Base-by-base conservation (phyloP, 2,113 vertebrate species). In the Eidolon helvum region DNA sequence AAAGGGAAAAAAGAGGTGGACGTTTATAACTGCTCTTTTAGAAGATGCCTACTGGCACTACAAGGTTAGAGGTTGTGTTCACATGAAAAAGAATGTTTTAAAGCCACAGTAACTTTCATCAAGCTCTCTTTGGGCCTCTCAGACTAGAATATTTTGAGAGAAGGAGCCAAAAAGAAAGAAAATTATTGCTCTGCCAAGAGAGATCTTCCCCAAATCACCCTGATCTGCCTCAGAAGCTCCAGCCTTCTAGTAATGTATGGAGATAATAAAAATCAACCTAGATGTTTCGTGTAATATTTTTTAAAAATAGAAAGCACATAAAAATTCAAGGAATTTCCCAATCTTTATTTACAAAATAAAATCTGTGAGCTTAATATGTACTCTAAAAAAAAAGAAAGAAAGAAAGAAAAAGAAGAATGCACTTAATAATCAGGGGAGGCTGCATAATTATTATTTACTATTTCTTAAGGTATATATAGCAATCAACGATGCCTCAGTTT, bases 291-390 rank as follows among this genome's bases (percentile, higher is more conserved):
- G 98, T 94, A 94, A 26, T 96, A 85, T 80, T 95, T 97, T 94
- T 94, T 98, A 96, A 84, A 97, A 90, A 97, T 96, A 97, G 96
- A 98, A 94, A 94, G 97, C 98, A 98, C 98, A 63, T 21, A 93
- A 97, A 87, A 82, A 89, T 98, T 97, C 97, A 93, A 92, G 18
- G 57, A 84, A 91, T 71, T 96, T 93, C 84, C 24, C 69, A 74
- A 87, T 77, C 45, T 38, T 87, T 83, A 74, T 28, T 55, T 89
- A 85, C 28, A 96, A 98, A 98, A 97, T 89, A 98, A 98, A 98
- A 85, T 96, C 96, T 93, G 63, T 78, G 94, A 96, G 87, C 84
- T 30, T 4, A 16, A 74, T 84, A 97, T 94, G 90, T 94, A 95
- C 86, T 96, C 91, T 97, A 83, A 69, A 86, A 92, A 59, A 84